Percentiles rank a stretch among this genome's conserved stretches.
phyloP scores from a whole-genome alignment of 2,888 invertebrate species.

The Spodoptera littoralis region DNA sequence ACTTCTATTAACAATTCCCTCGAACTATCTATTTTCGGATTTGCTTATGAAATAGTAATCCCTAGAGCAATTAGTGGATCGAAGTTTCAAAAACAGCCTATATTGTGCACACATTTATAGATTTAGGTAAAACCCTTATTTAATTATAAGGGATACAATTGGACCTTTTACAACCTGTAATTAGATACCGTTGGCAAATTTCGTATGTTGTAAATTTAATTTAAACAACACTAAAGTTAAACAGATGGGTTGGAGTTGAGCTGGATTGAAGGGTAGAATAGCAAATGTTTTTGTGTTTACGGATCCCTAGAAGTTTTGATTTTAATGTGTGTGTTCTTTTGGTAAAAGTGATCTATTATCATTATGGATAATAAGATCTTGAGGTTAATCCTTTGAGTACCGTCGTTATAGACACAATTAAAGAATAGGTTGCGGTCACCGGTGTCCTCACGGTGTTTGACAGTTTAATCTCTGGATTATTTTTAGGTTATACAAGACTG shows the following conservation, averaged over 20 bases:
- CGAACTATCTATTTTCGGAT: too few species aligned
- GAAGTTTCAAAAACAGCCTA: slow-evolving; percentile 9
- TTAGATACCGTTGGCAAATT: slow-evolving; percentile 52
- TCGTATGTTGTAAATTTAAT: slow-evolving; percentile 49
- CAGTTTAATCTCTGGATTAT: too few species aligned
- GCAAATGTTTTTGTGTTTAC: slow-evolving; percentile 5
- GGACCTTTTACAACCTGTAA: slow-evolving; percentile 54
- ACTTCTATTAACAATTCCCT: too few species aligned
- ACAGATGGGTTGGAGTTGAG: slow-evolving; percentile 12
- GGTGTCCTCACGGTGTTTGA: too few species aligned
- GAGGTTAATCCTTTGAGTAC: too few species aligned
- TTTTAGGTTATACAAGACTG: too few species aligned
- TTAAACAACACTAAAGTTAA: slow-evolving; percentile 44
- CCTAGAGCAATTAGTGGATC: background rate
- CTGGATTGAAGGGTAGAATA: slow-evolving; percentile 24
- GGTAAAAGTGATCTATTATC: too few species aligned
- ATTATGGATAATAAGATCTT: too few species aligned
- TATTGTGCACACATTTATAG: slow-evolving; percentile 17
- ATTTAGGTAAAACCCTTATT: slow-evolving; percentile 39
- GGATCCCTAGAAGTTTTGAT: slow-evolving; percentile 2
- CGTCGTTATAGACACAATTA: too few species aligned
- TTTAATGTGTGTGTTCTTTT: background rate
- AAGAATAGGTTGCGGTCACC: too few species aligned
- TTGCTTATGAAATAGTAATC: too few species aligned
- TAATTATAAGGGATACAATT: slow-evolving; percentile 51